A percentile compares a stretch with the other conserved stretches of the same genome.
Conservation (phyloP, 2,797 vertebrate genomes). For the Smutsia gigantea region DNA sequence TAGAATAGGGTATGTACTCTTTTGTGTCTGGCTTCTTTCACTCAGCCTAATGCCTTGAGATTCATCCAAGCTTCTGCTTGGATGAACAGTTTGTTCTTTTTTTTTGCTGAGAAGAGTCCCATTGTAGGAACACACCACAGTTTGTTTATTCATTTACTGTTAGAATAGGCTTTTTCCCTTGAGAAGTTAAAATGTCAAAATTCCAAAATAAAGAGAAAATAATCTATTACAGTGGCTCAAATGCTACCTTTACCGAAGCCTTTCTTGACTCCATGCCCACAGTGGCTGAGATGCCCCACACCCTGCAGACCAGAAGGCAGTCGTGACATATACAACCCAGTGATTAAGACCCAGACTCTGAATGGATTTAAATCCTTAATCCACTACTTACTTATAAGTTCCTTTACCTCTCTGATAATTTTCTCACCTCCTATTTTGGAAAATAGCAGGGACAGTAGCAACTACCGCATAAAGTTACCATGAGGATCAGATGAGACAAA, state of each 20-base stretch:
- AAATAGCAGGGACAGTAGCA: neutral
- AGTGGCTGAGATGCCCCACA: neutral
- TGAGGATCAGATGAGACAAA: neutral
- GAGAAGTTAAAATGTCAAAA: neutral
- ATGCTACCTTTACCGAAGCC: neutral
- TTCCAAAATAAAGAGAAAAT: neutral
- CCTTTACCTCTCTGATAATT: neutral
- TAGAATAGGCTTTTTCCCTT: neutral
- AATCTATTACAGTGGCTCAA: neutral
- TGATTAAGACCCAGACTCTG: neutral
- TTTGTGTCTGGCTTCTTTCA: neutral
- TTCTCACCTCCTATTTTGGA: neutral
- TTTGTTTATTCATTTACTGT: slow-evolving; percentile 30
- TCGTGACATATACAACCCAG: neutral
- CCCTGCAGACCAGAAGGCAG: neutral
- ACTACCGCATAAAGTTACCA: neutral
- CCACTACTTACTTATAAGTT: neutral
- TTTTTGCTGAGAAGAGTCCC: neutral
- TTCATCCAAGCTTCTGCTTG: neutral
- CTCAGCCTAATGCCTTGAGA: neutral
- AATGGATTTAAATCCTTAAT: neutral
- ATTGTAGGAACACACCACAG: neutral
- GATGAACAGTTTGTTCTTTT: neutral
- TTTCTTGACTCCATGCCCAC: neutral
- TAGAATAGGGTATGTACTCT: neutral